Base-by-base conservation (phyloP, 2,797 vertebrate genomes). In the Sebastiscus tertius region DNA sequence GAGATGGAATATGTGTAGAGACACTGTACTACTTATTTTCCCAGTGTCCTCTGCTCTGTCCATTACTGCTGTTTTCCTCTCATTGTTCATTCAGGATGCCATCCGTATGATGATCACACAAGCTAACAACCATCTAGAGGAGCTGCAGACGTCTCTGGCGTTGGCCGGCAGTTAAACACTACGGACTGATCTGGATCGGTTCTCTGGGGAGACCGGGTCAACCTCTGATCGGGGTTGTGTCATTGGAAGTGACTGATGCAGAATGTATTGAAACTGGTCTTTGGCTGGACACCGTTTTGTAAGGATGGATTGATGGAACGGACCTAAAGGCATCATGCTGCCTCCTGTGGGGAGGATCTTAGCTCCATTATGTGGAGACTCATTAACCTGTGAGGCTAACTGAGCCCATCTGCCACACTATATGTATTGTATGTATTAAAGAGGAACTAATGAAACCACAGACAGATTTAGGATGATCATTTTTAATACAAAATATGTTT, bases 71-170 rank as follows among this genome's bases (percentile, higher is more conserved):
- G 13, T 18, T 24, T 4, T 42, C 4, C 8, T 76, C 31, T 65
- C 2, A 1, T 10, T 8, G 0, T 73, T 61, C 20, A 74, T 52
- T 22, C 81, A 99, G 98, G 97, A 97, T 61, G 92, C 96, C 1
- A 92, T 99, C 87, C 95, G 96, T 63, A 99, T 99, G 98, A 99
- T 99, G 98, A 94, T 99, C 76, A 97, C 96, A 46, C 98, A 99
- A 70, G 98, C 97, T n/a, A 96, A 95, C 61, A 96, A 96, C 88
- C 98, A 99, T n/a, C 96, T 98, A 27, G 95, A 96, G 83, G 97
- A 97, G 59, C 94, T 99, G 80, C 96, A 97, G 49, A 96, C 72
- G 83, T 94, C 96, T 16, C 94, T 99, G 33, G 95, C 93, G 0
- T 75, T 99, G 93, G 97, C 97, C 67, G 92, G 92, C 82, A 96